Conservation (phyloP, 2,888 invertebrate species). For the Trisateles emortualis region DNA sequence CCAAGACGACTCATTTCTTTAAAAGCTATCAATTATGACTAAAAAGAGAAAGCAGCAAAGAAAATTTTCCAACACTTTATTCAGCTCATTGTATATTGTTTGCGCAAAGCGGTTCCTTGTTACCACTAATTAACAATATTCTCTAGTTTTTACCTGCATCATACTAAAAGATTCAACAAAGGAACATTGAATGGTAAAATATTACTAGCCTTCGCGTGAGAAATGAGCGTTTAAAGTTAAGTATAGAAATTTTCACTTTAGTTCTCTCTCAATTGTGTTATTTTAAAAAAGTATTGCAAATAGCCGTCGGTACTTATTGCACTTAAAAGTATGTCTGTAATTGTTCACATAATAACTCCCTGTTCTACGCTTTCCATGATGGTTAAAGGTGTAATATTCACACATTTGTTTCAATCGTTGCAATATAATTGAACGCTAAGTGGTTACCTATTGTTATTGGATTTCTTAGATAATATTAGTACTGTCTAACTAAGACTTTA, state of each 20-base stretch:
- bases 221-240: conserved; percentile 13
- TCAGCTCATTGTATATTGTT: conserved; percentile 26
- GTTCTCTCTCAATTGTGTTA: conserved; percentile 3
- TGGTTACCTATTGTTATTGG: no score
- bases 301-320: conserved; percentile 8
- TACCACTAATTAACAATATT: conserved; percentile 21
- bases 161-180: conserved; percentile 22
- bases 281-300: conserved; percentile 1
- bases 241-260: conserved; percentile 11
- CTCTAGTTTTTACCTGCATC: conserved; percentile 17
- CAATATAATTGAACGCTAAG: no score
- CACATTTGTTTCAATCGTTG: background rate
- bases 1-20: no score
- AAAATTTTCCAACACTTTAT: conserved; percentile 16
- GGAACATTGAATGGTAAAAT: conserved; percentile 11
- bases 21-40: background rate
- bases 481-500: no score
- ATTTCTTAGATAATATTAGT: no score
- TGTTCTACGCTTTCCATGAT: background rate
- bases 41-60: conserved; percentile 12
- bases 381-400: background rate
- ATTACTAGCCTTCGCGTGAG: conserved; percentile 18
- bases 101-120: conserved; percentile 16
- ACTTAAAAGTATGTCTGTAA: background rate
- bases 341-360: background rate